A percentile compares a stretch with the other conserved stretches of the same genome.
Conservation (phyloP, 2,888 invertebrate species). For the Eilema depressum region DNA sequence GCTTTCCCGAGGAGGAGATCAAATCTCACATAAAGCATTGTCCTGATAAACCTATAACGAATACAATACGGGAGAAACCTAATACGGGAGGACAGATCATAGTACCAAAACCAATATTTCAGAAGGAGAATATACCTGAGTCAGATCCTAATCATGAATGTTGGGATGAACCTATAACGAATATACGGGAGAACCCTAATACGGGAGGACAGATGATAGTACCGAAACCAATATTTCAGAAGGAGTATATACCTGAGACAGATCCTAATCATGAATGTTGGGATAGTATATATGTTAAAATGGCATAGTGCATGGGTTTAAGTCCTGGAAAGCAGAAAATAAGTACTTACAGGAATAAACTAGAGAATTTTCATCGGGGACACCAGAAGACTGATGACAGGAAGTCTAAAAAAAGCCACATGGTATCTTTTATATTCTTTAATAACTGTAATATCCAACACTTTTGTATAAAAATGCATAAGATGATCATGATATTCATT, state of each 20-base stretch:
- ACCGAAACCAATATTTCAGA: constrained; percentile 54
- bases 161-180: constrained; percentile 59
- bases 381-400: too few species aligned
- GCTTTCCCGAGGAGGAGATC: constrained; percentile 61
- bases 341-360: too few species aligned
- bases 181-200: rapidly evolving
- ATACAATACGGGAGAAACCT: rapidly evolving
- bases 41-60: constrained; percentile 14
- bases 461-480: too few species aligned
- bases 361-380: too few species aligned
- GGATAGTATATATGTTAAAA: too few species aligned
- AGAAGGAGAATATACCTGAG: constrained; percentile 57
- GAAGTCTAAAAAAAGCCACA: too few species aligned
- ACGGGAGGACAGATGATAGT: constrained; percentile 28
- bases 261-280: constrained; percentile 68
- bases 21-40: constrained; percentile 23
- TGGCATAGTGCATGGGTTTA: too few species aligned
- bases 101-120: constrained; percentile 50
- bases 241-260: constrained; percentile 56
- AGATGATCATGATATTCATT: too few species aligned
- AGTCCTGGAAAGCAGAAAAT: neutral
- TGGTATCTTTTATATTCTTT: too few species aligned
- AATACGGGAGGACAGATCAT: constrained; percentile 27
- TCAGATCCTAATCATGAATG: constrained; percentile 65
- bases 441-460: too few species aligned